Base-by-base conservation (phyloP, 2,888 invertebrate species). In the Drosophila algonquin region DNA sequence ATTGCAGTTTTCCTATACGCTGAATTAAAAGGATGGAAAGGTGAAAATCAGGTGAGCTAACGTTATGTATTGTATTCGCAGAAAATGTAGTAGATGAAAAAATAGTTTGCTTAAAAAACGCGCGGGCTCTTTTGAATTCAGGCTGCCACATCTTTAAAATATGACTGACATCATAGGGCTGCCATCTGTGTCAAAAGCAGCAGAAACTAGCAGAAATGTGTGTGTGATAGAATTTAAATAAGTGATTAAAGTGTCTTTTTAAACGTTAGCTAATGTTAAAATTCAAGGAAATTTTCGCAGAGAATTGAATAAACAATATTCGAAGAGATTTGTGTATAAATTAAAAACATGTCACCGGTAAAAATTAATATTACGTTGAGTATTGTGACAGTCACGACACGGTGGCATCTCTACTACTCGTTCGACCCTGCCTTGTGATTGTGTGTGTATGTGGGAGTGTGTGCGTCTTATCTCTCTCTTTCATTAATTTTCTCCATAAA, bases 391-490 rank as follows among this genome's bases (percentile, higher is more conserved):
- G 9, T 53, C 45, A 44, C 24, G 53, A 32, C 69, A 70, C 62
- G 70, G n/a, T 63, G 53, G 32, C 71, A 71, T 56, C 72, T 50
- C 72, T 73, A 56, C 35, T 63, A 40, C 45, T 52, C 35, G 59
- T 71, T 71, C 50, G 35, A 56, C 45, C 12, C 2, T 40, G 46
- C 44, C 57, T 52, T 35, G 52, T 54, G 62, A 30, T 35, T 47
- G 60, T 48, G 73, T 52, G 69, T 57, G 60, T 24, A 32, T 44
- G 63, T 45, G 35, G 40, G 69, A 52, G 57, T n/a, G 32, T 44
- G 27, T 50, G 63, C 35, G 27, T 46, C 51, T 80, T 77, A 73
- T 75, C 61, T 70, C 71, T 75, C 75, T 77, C 12, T 30, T 9
- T 32, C 32, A 3, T 32, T 10, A 10, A 12, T 32, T 3, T 32